These are phyloP conservation scores for Trypoxylus dichotomus DNA, from an alignment of 1,140 invertebrate genomes.

Conservation along the genomic window DNA sequence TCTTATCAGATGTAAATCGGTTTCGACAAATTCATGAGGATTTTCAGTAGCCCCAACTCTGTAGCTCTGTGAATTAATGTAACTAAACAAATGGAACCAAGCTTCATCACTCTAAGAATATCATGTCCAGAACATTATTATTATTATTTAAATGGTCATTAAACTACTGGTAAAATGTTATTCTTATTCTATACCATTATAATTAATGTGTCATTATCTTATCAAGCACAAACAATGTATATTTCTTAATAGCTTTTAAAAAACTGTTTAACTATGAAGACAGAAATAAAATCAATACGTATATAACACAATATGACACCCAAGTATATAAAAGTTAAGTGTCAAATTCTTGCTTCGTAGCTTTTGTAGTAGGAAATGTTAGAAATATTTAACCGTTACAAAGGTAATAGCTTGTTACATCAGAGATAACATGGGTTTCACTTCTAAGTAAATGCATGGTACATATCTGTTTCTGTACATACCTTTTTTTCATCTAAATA, in stretches of 20 bases:
- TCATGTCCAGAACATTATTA: background rate
- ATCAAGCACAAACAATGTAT: background rate
- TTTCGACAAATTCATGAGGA: constrained; percentile 31
- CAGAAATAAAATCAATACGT: no score
- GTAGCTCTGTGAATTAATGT: constrained; percentile 23
- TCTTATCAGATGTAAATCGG: constrained; percentile 29
- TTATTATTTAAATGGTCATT: no score
- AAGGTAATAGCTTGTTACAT: background rate
- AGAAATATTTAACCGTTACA: no score
- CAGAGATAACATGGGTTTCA: no score
- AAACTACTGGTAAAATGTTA: no score
- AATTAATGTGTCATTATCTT: background rate
- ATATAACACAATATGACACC: no score
- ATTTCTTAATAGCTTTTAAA: constrained; percentile 62
- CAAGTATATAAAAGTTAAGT: no score
- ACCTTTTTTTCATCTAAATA: constrained; percentile 74
- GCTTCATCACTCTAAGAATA: constrained; percentile 25
- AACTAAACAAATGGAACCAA: constrained; percentile 29
- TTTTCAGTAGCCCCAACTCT: constrained; percentile 29
- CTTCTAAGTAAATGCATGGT: no score
- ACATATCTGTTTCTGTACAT: constrained; percentile 31
- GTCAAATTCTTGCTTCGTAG: constrained; percentile 79
- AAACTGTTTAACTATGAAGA: no score
- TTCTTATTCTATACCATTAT: background rate
- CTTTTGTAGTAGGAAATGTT: constrained; percentile 55